Base-by-base conservation (phyloP, 2,797 vertebrate genomes). In the Semotilus atromaculatus region DNA sequence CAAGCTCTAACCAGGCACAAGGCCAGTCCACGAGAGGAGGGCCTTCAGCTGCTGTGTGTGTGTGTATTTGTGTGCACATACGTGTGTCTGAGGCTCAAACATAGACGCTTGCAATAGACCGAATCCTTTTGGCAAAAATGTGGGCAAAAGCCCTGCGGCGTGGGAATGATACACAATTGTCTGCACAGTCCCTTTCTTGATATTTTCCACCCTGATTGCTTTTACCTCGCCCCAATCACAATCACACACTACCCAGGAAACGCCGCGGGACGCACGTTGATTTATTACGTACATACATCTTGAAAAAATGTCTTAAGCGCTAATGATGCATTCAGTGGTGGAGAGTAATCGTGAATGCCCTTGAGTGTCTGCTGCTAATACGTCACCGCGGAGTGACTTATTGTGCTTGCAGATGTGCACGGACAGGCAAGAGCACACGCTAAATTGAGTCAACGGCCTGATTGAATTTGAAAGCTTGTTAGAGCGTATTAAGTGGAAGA, bases 1-100 rank as follows among this genome's bases (percentile, higher is more conserved):
- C 92, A 93, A 94, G 92, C 92, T 92, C 93, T 92, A 89, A 87
- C 94, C 94, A 95, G 96, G 96, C 95, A 95, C 90, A 89, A 72
- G 90, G 94, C 95, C 96, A 96, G 94, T 89, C 93, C 92, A 86
- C 90, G 88, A 93, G 92, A 95, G 92, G 93, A 92, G 94, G 38
- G 58, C 76, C 76, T 79, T 79, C 76, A 64, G 95, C 43, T 76
- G 66, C 80, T 55, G 75, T 40, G 84, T 85, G 85, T 51, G 45
- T 51, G 51, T 53, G 51, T 53, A 1, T 88, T 79, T 81, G 80
- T 87, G 36, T 87, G 75, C 67, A 58, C 31, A 68, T 72, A 38
- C 7, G 19, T 80, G 84, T 66, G 55, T 84, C 74, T 86, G 48
- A 64, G 74, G 40, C 70, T 78, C 45, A 79, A 70, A 88, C 16